These are phyloP conservation scores for Scophthalmus maximus DNA, from an alignment of 2,113 vertebrate species.

Conservation along the genomic window DNA sequence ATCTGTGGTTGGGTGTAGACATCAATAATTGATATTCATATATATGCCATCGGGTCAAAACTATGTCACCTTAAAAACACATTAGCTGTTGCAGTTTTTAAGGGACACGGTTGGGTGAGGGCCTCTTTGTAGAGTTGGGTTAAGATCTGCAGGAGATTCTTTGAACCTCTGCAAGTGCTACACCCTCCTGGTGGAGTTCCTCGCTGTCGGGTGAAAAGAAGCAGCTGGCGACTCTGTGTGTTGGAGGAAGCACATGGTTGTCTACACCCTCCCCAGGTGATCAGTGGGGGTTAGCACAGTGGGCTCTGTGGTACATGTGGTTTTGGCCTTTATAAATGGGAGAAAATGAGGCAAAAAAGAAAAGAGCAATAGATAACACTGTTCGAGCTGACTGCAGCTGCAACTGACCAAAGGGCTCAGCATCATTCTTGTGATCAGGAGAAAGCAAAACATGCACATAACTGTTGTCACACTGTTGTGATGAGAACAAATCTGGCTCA, in stretches of 20 bases:
- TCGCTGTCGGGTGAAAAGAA: conserved; percentile 53
- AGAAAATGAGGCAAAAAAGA: not conserved
- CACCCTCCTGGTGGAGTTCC: conserved; percentile 19
- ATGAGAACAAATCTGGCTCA: conserved; percentile 29
- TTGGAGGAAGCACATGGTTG: conserved; percentile 17
- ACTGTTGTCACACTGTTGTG: conserved; percentile 3
- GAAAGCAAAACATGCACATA: conserved; percentile 9
- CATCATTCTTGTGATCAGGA: not conserved
- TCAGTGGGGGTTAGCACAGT: conserved; percentile 30
- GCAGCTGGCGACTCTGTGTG: conserved; percentile 53
- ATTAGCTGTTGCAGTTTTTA: not conserved
- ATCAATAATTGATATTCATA: no score
- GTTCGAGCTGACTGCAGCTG: not conserved
- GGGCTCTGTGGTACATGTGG: not conserved
- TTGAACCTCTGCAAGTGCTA: conserved; percentile 33
- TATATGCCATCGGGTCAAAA: no score
- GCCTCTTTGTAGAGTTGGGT: no score
- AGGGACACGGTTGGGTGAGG: conserved; percentile 6
- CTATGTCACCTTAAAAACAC: no score
- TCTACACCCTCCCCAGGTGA: conserved; percentile 38
- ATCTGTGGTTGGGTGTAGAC: not conserved
- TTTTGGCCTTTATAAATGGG: conserved; percentile 44
- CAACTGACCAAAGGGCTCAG: not conserved
- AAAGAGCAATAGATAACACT: not conserved
- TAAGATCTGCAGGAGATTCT: conserved; percentile 34